Conservation (phyloP, 35 echinoderm and acorn worm species). For the Patiria miniata region DNA sequence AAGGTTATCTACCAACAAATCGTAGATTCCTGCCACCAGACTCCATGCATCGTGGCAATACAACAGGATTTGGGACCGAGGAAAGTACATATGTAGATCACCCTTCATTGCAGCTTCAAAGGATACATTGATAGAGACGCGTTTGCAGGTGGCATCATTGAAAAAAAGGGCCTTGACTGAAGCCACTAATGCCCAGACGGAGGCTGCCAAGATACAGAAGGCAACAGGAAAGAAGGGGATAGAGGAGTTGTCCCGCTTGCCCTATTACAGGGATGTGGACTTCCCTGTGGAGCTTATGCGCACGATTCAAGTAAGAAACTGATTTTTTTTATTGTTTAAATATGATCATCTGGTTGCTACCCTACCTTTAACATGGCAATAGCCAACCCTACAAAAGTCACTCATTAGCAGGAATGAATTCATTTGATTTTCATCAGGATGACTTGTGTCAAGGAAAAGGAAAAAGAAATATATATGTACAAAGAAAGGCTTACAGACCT, state of each 20-base stretch:
- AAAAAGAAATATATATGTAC: no score
- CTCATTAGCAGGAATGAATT: no score
- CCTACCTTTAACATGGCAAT: no score
- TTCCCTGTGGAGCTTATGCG: slow-evolving; percentile 29
- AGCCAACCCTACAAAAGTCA: no score
- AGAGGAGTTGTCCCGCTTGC: slow-evolving; percentile 3
- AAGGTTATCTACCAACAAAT: not conserved
- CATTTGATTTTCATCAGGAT: no score
- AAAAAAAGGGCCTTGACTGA: not conserved
- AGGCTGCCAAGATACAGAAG: not conserved
- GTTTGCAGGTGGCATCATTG: not conserved
- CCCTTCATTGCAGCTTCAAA: not conserved
- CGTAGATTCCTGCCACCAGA: not conserved
- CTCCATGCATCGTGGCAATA: not conserved
- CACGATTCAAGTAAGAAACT: slow-evolving; percentile 24
- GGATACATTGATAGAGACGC: not conserved
- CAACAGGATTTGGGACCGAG: not conserved
- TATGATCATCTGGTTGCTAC: no score
- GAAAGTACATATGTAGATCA: no score
- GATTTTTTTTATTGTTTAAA: not conserved
- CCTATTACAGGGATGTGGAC: not conserved
- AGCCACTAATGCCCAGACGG: not conserved
- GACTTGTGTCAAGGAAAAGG: no score
- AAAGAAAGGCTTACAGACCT: no score
- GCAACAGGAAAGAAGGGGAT: slow-evolving; percentile 26